Evolutionary conservation across 2,113 vertebrate species (phyloP).

Genomic region (Chaetura pelagica): DNA sequence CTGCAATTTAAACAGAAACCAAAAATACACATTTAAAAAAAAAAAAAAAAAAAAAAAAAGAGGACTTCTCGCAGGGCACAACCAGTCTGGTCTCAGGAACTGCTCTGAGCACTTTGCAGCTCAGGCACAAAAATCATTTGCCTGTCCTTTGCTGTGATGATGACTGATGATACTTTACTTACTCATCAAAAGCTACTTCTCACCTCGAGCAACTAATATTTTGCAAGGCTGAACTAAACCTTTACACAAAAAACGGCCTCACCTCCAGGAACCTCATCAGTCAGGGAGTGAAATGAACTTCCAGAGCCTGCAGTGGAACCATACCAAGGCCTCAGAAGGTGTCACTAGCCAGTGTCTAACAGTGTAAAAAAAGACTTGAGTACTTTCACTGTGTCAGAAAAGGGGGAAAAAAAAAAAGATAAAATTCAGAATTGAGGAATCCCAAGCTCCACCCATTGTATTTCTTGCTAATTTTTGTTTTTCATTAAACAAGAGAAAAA

Average conservation of each 20-base stretch:
- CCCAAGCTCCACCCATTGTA: neutral
- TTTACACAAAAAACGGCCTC: neutral
- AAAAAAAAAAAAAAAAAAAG: no score
- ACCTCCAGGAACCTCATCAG: conserved; percentile 36
- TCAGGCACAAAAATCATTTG: neutral
- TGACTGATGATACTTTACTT: neutral
- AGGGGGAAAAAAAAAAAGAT: neutral
- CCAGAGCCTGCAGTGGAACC: neutral
- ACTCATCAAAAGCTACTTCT: neutral
- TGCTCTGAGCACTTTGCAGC: neutral
- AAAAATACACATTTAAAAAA: no score
- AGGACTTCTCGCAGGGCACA: neutral
- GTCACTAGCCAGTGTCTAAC: neutral
- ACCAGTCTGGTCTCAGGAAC: neutral
- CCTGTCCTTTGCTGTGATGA: neutral
- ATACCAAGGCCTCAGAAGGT: neutral
- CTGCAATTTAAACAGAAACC: neutral
- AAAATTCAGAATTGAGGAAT: neutral
- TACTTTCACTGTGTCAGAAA: neutral
- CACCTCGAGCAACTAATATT: conserved; percentile 1
- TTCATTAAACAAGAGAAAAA: neutral
- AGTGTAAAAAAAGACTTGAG: fast-evolving
- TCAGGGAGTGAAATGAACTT: neutral
- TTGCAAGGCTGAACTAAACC: conserved; percentile 32
- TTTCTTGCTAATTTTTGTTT: neutral